Conservation (phyloP, 2,888 invertebrate genomes). For the Smittia aterrima region DNA sequence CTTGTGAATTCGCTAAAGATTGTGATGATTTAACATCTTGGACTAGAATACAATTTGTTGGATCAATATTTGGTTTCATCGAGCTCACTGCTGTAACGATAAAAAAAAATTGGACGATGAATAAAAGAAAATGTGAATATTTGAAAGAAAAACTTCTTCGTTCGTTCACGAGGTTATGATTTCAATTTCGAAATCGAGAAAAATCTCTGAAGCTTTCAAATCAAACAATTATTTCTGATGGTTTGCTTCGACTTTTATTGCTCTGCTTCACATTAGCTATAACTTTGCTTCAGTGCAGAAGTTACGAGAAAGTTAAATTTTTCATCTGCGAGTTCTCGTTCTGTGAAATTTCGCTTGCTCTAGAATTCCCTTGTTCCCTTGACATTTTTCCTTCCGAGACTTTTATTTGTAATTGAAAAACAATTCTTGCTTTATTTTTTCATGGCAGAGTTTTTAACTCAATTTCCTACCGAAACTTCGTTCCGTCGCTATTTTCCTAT, state of each 20-base stretch:
- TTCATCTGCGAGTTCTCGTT: neutral
- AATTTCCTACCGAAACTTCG: conserved; percentile 24
- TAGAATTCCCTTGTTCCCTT: neutral
- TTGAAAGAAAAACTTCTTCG: neutral
- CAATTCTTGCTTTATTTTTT: conserved; percentile 27
- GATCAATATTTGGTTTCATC: conserved; percentile 84
- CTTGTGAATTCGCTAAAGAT: conserved; percentile 28
- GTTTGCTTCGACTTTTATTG: neutral
- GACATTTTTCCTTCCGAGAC: neutral
- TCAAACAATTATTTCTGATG: conserved; percentile 28
- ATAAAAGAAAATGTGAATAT: neutral
- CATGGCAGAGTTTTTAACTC: conserved; percentile 23
- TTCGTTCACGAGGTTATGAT: conserved; percentile 18
- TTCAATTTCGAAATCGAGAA: conserved; percentile 26
- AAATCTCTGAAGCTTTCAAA: conserved; percentile 23
- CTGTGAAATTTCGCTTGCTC: neutral
- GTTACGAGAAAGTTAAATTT: neutral
- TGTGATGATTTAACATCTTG: conserved; percentile 69
- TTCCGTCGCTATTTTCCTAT: neutral
- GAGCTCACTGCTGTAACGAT: conserved; percentile 76
- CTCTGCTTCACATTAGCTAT: neutral
- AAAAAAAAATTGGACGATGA: conserved; percentile 35
- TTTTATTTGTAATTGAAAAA: conserved; percentile 35
- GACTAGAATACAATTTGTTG: conserved; percentile 84
- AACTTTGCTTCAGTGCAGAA: neutral